Evolutionary conservation across 2,888 invertebrate species (phyloP).

Genomic region (Smittia sp.): DNA sequence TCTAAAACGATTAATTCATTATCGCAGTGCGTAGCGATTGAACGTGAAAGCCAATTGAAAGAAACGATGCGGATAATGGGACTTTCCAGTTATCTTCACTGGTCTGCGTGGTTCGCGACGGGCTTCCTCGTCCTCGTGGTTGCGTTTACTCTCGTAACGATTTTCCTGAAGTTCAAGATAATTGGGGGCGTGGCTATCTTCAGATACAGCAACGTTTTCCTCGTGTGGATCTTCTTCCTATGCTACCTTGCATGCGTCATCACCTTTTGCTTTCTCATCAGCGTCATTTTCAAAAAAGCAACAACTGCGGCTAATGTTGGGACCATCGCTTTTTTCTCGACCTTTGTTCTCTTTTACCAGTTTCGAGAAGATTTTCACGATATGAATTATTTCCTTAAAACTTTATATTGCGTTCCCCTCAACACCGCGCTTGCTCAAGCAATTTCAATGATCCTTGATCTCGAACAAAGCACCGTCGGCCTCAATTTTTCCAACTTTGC

Average conservation of each 20-base stretch:
- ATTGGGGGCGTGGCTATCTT: constrained; percentile 60
- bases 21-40: constrained; percentile 54
- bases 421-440: constrained; percentile 12
- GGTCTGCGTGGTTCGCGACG: constrained; percentile 83
- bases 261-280: constrained; percentile 69
- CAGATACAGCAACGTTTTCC: constrained; percentile 61
- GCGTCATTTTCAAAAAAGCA: constrained; percentile 71
- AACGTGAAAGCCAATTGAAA: constrained; percentile 65
- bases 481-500: constrained; percentile 58
- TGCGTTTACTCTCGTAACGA: constrained; percentile 58
- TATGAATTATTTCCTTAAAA: not conserved
- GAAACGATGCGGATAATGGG: constrained; percentile 94
- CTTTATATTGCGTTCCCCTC: not conserved
- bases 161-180: constrained; percentile 59
- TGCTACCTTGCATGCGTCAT: constrained; percentile 66
- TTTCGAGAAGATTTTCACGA: not conserved
- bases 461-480: constrained; percentile 64
- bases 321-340: not conserved
- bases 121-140: constrained; percentile 66
- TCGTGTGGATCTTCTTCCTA: constrained; percentile 65
- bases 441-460: constrained; percentile 54
- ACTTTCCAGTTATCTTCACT: constrained; percentile 68
- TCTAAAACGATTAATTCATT: not conserved
- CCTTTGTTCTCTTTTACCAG: constrained; percentile 1
- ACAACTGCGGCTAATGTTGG: constrained; percentile 69